Evolutionary conservation across 2,113 vertebrate genomes (phyloP).

Genomic region (Brachirus orientalis): DNA sequence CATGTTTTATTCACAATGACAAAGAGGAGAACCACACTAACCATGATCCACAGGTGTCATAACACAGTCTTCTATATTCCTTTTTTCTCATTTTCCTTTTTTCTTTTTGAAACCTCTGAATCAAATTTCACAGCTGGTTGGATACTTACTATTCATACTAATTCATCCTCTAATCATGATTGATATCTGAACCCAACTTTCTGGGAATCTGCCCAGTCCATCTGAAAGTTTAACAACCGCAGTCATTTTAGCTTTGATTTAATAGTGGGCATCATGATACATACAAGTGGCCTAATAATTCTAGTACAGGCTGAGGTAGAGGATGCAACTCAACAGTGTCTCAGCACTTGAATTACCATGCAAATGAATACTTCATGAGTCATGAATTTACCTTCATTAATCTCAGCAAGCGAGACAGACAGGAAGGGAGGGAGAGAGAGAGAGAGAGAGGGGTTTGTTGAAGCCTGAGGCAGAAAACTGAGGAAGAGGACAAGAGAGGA

Average conservation of each 20-base stretch:
- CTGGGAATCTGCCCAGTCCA: neutral
- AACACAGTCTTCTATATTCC: too few species aligned
- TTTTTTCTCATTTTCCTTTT: too few species aligned
- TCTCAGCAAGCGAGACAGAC: slow-evolving; percentile 30
- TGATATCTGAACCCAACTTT: too few species aligned
- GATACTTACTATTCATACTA: too few species aligned
- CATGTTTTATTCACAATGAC: too few species aligned
- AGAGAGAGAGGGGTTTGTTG: slow-evolving; percentile 31
- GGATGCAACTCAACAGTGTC: slow-evolving; percentile 17
- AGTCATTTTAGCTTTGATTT: neutral
- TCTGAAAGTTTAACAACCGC: slow-evolving; percentile 1
- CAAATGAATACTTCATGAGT: slow-evolving; percentile 68
- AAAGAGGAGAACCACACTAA: too few species aligned
- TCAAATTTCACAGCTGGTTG: too few species aligned
- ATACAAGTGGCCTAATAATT: slow-evolving; percentile 26
- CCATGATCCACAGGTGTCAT: too few species aligned
- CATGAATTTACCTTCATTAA: slow-evolving; percentile 57
- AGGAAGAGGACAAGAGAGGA: slow-evolving; percentile 27
- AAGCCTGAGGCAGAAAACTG: slow-evolving; percentile 48
- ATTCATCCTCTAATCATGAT: too few species aligned
- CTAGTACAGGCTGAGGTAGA: slow-evolving; percentile 28
- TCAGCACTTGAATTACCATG: slow-evolving; percentile 53
- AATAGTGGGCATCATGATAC: slow-evolving; percentile 18
- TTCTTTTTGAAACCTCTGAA: too few species aligned
- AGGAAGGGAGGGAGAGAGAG: slow-evolving; percentile 19